Base-by-base conservation (phyloP, 2,797 vertebrate genomes). In the Lepilemur ruficaudatus region DNA sequence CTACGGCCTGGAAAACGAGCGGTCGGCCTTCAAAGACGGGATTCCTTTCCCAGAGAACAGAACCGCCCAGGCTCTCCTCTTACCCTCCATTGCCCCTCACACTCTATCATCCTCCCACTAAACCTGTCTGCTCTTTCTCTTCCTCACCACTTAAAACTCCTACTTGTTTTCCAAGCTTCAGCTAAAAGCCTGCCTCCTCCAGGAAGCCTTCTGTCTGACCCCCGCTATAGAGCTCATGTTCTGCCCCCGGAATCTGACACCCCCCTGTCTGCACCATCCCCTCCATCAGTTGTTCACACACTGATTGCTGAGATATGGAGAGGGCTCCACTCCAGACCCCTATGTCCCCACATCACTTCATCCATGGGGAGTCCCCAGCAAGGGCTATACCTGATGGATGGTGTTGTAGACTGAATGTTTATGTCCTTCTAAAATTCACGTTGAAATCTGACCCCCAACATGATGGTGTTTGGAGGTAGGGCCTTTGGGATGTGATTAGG, bases 341-440 rank as follows among this genome's bases (percentile, higher is more conserved):
- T 18, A 20, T 46, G 78, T 55, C 9, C 61, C 32, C 41, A 38
- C 4, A 50, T 50, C 17, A 46, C 28, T 48, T 52, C 28, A 41
- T 1, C 9, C 4, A 18, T 0, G n/a, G 20, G 12, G 7, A 55
- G 79, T 55, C 30, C 17, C 61, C 0, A 7, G n/a, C 12, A 12
- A 85, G 48, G 12, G 61, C 22, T 15, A 3, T 2, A 50, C 32
- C 28, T 9, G 46, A 30, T 18, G 30, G 48, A n/a, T 55, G 18
- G 25, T 32, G 20, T n/a, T 46, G 12, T 5, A n/a, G 70, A 61
- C 13, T 15, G 10, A 70, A 59, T 30, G 25, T 17, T 3, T 63
- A n/a, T 46, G 11, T 8, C 50, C 30, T 15, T n/a, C 8, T 35
- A 14, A 59, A 57, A 61, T 41, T 85, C 65, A 57, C 7, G n/a